A percentile compares a stretch with the other conserved stretches of the same genome.
These are phyloP conservation scores for Anolis apletophallus DNA, from an alignment of 2,797 vertebrate species.

Conservation along the genomic window DNA sequence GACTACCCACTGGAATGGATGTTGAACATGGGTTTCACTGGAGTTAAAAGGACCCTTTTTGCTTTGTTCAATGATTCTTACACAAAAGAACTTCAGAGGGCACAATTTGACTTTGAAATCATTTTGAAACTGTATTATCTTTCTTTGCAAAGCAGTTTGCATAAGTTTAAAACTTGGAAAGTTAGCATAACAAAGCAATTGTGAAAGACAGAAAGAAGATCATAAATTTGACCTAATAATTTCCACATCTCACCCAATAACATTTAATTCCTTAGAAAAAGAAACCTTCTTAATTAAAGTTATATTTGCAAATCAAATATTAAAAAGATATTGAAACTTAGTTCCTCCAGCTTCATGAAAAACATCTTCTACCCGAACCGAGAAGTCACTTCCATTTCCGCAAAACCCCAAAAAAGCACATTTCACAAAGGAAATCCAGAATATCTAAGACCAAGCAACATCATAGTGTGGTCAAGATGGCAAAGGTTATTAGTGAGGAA, in stretches of 20 bases:
- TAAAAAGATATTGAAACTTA: conserved; percentile 17
- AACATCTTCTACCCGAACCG: neutral
- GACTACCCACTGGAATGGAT: conserved; percentile 22
- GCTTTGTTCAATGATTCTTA: conserved; percentile 30
- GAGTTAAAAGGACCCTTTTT: conserved; percentile 4
- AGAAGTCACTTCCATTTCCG: too few species aligned
- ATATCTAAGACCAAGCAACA: too few species aligned
- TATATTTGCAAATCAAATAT: conserved; percentile 40
- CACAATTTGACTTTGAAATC: conserved; percentile 24
- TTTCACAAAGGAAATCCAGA: too few species aligned
- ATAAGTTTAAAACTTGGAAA: conserved; percentile 10
- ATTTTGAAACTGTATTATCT: conserved; percentile 2
- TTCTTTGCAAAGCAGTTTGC: conserved; percentile 22
- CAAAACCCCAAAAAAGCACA: too few species aligned
- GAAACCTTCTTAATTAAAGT: conserved; percentile 44
- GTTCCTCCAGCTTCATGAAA: neutral
- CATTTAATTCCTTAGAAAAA: conserved; percentile 21
- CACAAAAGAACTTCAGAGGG: neutral
- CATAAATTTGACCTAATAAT: neutral
- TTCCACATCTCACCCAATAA: conserved; percentile 11
- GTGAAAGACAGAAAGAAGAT: neutral
- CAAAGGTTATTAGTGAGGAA: too few species aligned
- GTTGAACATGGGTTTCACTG: neutral
- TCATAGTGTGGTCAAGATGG: too few species aligned
- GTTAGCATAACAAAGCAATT: conserved; percentile 19